These are phyloP conservation scores for Dryomyza anilis DNA, from an alignment of 2,888 invertebrate species.

Conservation along the genomic window DNA sequence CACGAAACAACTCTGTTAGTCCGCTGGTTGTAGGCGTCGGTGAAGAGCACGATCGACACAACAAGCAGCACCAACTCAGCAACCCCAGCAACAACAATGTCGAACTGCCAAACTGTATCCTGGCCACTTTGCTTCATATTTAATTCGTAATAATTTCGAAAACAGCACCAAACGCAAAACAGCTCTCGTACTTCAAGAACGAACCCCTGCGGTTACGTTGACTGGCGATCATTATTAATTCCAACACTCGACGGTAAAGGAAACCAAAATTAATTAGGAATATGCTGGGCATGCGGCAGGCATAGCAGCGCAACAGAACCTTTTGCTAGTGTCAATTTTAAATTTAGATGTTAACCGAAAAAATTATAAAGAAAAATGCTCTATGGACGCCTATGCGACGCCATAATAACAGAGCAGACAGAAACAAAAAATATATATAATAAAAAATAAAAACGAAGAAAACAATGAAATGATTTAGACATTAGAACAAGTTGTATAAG, in stretches of 20 bases:
- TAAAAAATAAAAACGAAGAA: neutral
- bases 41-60: neutral
- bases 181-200: neutral
- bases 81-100: neutral
- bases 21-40: conserved; percentile 7
- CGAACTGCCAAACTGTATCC: conserved; percentile 2
- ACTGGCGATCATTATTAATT: conserved; percentile 10
- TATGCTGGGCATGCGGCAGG: neutral
- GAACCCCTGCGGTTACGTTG: neutral
- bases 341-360: conserved; percentile 18
- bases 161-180: neutral
- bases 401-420: conserved; percentile 12
- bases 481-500: conserved; percentile 3
- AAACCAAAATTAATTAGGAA: conserved; percentile 16
- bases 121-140: conserved; percentile 17
- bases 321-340: conserved; percentile 19
- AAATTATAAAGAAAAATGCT: neutral
- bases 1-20: neutral
- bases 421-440: no score
- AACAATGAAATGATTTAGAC: conserved; percentile 16
- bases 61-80: conserved; percentile 4
- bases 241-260: neutral
- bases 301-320: neutral
- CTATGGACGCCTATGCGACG: conserved; percentile 11
- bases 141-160: conserved; percentile 6